These are phyloP conservation scores for Xenops minutus DNA, from an alignment of 2,797 vertebrate species.

Conservation along the genomic window DNA sequence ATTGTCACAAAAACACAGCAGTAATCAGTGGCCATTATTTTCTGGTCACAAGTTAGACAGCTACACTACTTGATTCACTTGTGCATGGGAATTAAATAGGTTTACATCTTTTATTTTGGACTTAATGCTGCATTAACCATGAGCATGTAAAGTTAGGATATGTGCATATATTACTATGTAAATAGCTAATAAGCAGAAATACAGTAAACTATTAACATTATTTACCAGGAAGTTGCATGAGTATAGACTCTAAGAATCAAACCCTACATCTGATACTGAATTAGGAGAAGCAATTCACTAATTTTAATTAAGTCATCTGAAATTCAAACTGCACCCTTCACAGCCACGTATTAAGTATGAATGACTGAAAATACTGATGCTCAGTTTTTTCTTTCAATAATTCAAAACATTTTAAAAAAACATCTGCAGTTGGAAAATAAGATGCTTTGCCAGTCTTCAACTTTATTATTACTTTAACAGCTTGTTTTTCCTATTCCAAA, in stretches of 20 bases:
- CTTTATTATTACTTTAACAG: neutral
- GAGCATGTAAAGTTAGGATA: neutral
- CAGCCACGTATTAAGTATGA: neutral
- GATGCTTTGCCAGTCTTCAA: neutral
- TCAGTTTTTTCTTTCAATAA: neutral
- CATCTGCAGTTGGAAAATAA: neutral
- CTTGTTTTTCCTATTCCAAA: neutral
- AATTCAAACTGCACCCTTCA: neutral
- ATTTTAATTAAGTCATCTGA: slow-evolving; percentile 1
- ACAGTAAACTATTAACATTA: neutral
- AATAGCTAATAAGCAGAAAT: neutral
- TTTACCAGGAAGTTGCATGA: neutral
- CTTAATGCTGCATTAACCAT: neutral
- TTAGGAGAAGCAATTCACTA: neutral
- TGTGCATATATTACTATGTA: neutral
- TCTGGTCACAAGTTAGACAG: neutral
- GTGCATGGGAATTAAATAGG: neutral
- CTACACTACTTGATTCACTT: neutral
- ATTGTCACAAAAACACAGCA: neutral
- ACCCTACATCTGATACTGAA: neutral
- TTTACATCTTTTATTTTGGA: neutral
- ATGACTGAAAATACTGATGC: neutral
- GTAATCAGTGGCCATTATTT: neutral
- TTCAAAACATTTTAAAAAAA: neutral
- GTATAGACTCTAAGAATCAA: neutral